Evolutionary conservation across 2,888 invertebrate genomes (phyloP), one percentile per base, ranked within the genome.

Genomic region (Exephanes ischioxanthus): DNA sequence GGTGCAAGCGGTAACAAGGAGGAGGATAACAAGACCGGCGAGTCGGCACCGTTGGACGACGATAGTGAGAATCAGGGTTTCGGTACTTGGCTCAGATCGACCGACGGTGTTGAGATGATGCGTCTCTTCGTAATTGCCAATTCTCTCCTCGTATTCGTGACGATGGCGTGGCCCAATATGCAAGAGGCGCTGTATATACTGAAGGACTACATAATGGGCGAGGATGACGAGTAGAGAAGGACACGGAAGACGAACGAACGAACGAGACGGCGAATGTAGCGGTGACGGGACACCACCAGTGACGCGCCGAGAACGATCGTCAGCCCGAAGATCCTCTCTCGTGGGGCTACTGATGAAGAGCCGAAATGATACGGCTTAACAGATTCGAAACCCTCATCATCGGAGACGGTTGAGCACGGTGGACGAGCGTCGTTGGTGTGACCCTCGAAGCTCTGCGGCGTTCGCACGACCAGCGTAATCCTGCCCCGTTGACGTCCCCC

Each of bases 81-180:
- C 71, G 88, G 91, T 55, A 90, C 89, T 19, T 94, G 94, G 94
- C 87, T 95, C 33, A 91, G 94, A 87, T 95, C 96, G 89, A 95
- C 95, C 87, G 95, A 96, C 87, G 97, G 97, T 66, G 93, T 96
- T 87, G 97, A 97, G 91, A 97, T 96, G 94, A 96, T 97, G 96
- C 96, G 96, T 94, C 94, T 97, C n/a, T 97, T 97, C 92, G 97
- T 97, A 30, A 94, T 97, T 83, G 96, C 97, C 61, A 97, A 97
- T 94, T 96, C 97, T 37, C 92, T 97, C 66, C 95, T 97, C 85
- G 94, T 97, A 88, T 95, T 97, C 85, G 94, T 97, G 16, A 96
- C 97, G 0, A 95, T 97, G 94, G 96, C 96, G 16, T 97, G 97
- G 95, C 97, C 97, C 0, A 96, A 96, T 88, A 94, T 97, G 88